Percentiles rank a stretch among this genome's conserved stretches.
Evolutionary conservation across 2,888 invertebrate species (phyloP).

Genomic region (Drosophila rubida): DNA sequence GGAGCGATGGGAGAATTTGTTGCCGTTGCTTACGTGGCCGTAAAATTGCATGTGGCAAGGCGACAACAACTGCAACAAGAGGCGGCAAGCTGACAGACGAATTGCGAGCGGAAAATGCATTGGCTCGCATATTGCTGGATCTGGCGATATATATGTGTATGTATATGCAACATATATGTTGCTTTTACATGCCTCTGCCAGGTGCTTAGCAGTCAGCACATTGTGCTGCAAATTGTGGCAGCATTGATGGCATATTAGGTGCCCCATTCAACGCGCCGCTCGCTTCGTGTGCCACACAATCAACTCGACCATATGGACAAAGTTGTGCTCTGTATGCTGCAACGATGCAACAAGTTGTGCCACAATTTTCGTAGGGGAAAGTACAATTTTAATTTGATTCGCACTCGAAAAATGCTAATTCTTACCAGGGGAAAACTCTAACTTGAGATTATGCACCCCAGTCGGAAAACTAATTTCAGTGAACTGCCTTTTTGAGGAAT

Average conservation of each 20-base stretch:
- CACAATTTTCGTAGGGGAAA: not conserved
- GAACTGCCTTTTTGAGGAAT: not conserved
- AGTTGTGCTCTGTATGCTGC: constrained; percentile 21
- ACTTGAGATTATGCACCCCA: not conserved
- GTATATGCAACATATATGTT: not conserved
- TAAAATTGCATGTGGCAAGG: constrained; percentile 52
- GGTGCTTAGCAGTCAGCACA: constrained; percentile 29
- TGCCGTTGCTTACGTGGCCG: constrained; percentile 60
- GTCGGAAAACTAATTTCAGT: not conserved
- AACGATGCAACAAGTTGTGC: constrained; percentile 23
- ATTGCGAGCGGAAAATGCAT: constrained; percentile 39
- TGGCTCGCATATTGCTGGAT: constrained; percentile 14
- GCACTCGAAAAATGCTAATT: not conserved
- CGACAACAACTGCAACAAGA: constrained; percentile 22
- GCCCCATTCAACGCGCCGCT: constrained; percentile 38
- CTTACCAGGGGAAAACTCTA: not conserved
- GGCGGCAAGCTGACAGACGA: constrained; percentile 21
- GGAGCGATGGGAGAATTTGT: constrained; percentile 39
- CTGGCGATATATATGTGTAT: constrained; percentile 2
- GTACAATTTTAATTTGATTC: not conserved
- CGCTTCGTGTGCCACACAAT: constrained; percentile 27
- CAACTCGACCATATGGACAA: constrained; percentile 8
- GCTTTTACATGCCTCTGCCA: not conserved
- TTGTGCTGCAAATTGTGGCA: constrained; percentile 42
- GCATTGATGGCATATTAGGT: constrained; percentile 56